phyloP scores from a whole-genome alignment of 92 coral and sea anemone species.

The Zoanthus gigantus region DNA sequence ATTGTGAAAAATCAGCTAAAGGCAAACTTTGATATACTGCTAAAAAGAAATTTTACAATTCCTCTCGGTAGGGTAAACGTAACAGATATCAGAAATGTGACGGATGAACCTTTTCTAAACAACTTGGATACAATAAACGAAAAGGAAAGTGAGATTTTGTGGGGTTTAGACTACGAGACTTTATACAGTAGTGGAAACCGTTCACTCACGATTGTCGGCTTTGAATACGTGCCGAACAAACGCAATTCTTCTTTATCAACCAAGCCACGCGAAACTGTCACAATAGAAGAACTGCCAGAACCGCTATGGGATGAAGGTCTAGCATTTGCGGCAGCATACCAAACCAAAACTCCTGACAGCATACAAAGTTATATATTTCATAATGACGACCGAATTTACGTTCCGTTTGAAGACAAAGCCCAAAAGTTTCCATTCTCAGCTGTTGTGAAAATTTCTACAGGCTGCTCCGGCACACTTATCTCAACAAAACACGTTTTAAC shows the following conservation, averaged over 20 bases:
- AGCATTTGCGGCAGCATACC: slow-evolving; percentile 21
- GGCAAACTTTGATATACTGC: background rate
- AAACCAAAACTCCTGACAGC: background rate
- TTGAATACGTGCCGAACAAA: slow-evolving; percentile 36
- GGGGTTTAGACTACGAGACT: slow-evolving; percentile 23
- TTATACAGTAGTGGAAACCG: slow-evolving; percentile 39
- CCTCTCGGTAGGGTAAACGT: slow-evolving; percentile 31
- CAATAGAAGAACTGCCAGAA: slow-evolving; percentile 27
- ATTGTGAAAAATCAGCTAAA: background rate
- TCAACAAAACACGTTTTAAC: slow-evolving; percentile 81
- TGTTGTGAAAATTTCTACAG: slow-evolving; percentile 78
- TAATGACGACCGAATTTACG: background rate
- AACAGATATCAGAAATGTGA: slow-evolving; percentile 30
- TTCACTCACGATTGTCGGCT: slow-evolving; percentile 23
- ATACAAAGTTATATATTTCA: slow-evolving; percentile 15
- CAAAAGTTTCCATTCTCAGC: slow-evolving; percentile 84
- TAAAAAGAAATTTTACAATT: slow-evolving; percentile 19
- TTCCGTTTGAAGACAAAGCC: slow-evolving; percentile 37
- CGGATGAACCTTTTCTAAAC: slow-evolving; percentile 33
- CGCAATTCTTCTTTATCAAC: background rate
- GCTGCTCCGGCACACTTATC: slow-evolving; percentile 89
- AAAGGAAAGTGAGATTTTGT: background rate
- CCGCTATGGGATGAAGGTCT: slow-evolving; percentile 6
- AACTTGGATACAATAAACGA: slow-evolving; percentile 26
- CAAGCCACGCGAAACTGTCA: slow-evolving; percentile 1